These are phyloP conservation scores for Centropus bengalensis DNA, from an alignment of 2,113 vertebrate genomes.

Conservation along the genomic window DNA sequence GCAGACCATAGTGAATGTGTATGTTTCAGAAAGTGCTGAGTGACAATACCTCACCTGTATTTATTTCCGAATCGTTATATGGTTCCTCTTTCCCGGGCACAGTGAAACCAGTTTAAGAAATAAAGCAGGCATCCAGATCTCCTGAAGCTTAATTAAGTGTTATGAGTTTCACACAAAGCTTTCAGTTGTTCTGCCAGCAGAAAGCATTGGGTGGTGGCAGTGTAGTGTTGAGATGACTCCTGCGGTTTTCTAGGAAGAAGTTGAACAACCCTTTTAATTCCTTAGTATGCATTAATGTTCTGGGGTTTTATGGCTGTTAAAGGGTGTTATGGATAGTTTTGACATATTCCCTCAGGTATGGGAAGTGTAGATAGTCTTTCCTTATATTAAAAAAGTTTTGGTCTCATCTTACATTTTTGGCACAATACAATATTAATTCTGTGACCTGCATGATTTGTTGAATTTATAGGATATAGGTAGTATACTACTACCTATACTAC, in stretches of 20 bases:
- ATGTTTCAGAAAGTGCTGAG: neutral
- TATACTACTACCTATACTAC: too few relatives aligned
- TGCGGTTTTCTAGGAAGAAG: neutral
- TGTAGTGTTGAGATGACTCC: neutral
- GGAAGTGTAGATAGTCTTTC: neutral
- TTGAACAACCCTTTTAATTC: neutral
- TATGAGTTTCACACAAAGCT: neutral
- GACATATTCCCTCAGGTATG: neutral
- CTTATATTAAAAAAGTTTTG: neutral
- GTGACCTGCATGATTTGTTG: neutral
- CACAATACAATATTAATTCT: neutral
- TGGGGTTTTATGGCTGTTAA: neutral
- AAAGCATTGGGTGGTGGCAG: neutral
- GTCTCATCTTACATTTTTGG: neutral
- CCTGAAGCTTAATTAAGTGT: neutral
- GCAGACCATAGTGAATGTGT: neutral
- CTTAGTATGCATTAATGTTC: neutral
- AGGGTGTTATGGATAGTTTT: neutral
- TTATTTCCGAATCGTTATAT: neutral
- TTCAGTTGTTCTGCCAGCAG: neutral
- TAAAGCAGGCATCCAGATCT: neutral
- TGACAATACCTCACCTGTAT: neutral
- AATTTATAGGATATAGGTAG: neutral
- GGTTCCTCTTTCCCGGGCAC: neutral
- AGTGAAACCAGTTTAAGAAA: neutral